Base-by-base conservation (phyloP, 2,797 vertebrate genomes). In the Picus viridis region DNA sequence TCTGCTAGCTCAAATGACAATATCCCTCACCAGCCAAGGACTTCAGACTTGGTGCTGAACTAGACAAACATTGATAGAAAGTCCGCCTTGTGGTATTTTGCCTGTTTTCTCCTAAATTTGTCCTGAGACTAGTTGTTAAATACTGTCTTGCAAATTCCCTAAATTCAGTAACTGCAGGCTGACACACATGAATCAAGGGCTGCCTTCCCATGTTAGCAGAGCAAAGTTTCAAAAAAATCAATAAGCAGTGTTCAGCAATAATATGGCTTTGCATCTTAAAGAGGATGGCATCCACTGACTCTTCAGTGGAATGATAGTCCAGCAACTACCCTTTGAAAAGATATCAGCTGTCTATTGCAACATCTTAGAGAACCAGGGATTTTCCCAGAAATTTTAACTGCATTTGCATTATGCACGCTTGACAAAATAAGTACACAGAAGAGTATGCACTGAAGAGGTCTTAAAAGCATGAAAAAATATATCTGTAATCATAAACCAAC, bases 381-480 rank as follows among this genome's bases (percentile, higher is more conserved):
- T 91, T 89, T 57, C 53, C 89, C 29, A 32, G 12, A 77, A 59
- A 12, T 49, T 68, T 88, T 80, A 89, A 69, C 17, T 70, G 57
- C 41, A 36, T 86, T 93, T 86, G 58, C 19, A 54, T 65, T 53
- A 72, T 2, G 5, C 14, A 49, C 20, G 67, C 36, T 81, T 73
- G 41, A 74, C 53, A 91, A 91, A 78, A 8, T 39, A 74, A 72
- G 22, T 56, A 76, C 16, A 73, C 34, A 54, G 29, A 67, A 67
- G 22, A 73, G 6, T 51, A 69, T n/a, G 61, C 49, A 71, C 32
- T 29, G 67, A 81, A 79, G 32, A 47, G 20, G 5, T 15, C 63
- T 82, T 84, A 90, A 83, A 92, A 91, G 71, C 76, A 81, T 36
- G 34, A 75, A 87, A 87, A 91, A 88, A 87, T 54, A 4, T 14